A percentile compares a stretch with the other conserved stretches of the same genome.
phyloP scores from a whole-genome alignment of 1,140 invertebrate genomes.

The Cyclina sinensis region DNA sequence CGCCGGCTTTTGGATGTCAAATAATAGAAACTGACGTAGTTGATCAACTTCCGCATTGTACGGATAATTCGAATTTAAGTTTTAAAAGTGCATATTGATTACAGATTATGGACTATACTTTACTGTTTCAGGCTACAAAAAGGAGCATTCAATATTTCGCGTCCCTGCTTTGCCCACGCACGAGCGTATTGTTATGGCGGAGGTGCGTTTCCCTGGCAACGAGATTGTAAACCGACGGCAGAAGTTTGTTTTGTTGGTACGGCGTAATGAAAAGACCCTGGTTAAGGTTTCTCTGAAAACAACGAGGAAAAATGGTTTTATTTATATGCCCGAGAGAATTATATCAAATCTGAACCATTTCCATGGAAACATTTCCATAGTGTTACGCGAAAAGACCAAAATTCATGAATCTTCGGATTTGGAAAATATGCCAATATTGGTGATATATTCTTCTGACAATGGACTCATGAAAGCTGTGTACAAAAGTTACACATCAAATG shows the following conservation, averaged over 20 bases:
- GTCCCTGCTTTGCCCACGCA: slow-evolving; percentile 71
- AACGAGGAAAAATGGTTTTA: slow-evolving; percentile 27
- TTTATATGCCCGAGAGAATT: slow-evolving; percentile 68
- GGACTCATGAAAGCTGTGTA: slow-evolving; percentile 77
- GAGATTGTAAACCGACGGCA: slow-evolving; percentile 24
- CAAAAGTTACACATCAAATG: slow-evolving; percentile 70
- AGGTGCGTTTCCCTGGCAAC: slow-evolving; percentile 71
- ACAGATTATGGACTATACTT: too few relatives aligned
- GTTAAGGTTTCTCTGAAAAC: slow-evolving; percentile 60
- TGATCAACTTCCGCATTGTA: too few relatives aligned
- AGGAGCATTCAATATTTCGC: slow-evolving; percentile 53
- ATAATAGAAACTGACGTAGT: too few relatives aligned
- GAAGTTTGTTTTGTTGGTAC: slow-evolving; percentile 66
- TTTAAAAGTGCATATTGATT: too few relatives aligned
- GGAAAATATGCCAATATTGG: slow-evolving; percentile 70
- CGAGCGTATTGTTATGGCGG: slow-evolving; percentile 71
- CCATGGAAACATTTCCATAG: slow-evolving; percentile 73
- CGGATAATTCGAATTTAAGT: too few relatives aligned
- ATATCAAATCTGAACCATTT: slow-evolving; percentile 69
- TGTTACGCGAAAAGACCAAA: slow-evolving; percentile 53
- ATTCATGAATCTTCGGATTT: slow-evolving; percentile 5
- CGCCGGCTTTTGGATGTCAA: too few relatives aligned
- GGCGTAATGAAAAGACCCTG: slow-evolving; percentile 27
- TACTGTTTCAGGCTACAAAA: slow-evolving; percentile 21
- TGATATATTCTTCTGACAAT: slow-evolving; percentile 77